A percentile compares a stretch with the other conserved stretches of the same genome.
phyloP scores from a whole-genome alignment of 2,113 vertebrate species.

The Sinocyclocheilus grahami region DNA sequence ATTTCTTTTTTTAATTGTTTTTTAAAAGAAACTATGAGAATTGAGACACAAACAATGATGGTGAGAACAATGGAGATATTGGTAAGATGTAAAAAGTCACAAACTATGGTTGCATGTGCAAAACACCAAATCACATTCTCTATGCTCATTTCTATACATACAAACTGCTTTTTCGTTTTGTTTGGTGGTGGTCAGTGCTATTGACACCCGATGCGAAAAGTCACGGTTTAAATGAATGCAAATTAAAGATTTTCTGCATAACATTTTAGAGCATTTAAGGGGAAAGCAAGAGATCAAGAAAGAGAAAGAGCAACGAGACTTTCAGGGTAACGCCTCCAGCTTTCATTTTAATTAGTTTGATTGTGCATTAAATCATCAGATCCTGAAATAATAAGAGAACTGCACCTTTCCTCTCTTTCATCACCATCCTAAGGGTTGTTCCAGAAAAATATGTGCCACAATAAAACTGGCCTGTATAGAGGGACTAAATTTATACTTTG shows the following conservation, averaged over 20 bases:
- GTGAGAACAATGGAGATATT: too few relatives aligned
- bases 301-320: background rate
- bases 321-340: slow-evolving; percentile 42
- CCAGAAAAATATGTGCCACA: slow-evolving; percentile 53
- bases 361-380: slow-evolving; percentile 46
- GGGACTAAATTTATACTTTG: slow-evolving; percentile 45
- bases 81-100: too few relatives aligned
- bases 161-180: too few relatives aligned
- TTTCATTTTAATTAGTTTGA: slow-evolving; percentile 54
- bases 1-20: too few relatives aligned
- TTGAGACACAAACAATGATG: too few relatives aligned
- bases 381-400: slow-evolving; percentile 47
- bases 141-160: too few relatives aligned
- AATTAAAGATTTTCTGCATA: background rate
- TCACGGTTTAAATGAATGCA: background rate
- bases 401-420: slow-evolving; percentile 43
- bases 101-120: too few relatives aligned
- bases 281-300: background rate
- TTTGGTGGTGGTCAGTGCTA: background rate
- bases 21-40: too few relatives aligned
- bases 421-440: slow-evolving; percentile 50
- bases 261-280: background rate
- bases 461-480: slow-evolving; percentile 54
- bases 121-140: too few relatives aligned
- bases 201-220: background rate